Percentiles rank a stretch among this genome's conserved stretches.
These are phyloP conservation scores for Caradrina clavipalpis DNA, from an alignment of 2,888 invertebrate species.

Conservation along the genomic window DNA sequence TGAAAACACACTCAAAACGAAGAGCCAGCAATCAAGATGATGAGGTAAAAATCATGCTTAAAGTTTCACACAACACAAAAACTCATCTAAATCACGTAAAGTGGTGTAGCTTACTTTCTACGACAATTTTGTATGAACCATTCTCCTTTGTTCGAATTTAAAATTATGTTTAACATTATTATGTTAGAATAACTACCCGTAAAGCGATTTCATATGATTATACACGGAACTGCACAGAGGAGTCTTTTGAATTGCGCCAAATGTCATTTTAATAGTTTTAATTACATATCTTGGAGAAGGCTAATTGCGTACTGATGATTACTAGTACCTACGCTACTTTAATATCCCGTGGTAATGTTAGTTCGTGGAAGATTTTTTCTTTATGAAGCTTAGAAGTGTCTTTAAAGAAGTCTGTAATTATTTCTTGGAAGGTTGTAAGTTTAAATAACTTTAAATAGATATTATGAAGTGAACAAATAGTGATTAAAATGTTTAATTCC, in stretches of 20 bases:
- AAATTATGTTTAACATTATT: constrained; percentile 75
- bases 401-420: constrained; percentile 24
- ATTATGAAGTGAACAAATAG: background rate
- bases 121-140: constrained; percentile 64
- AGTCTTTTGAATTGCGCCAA: constrained; percentile 75
- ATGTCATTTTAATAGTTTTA: constrained; percentile 89
- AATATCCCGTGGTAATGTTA: constrained; percentile 52
- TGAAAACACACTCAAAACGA: constrained; percentile 48
- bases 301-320: constrained; percentile 76
- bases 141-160: constrained; percentile 68
- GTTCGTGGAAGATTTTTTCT: constrained; percentile 49
- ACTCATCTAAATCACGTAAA: constrained; percentile 54
- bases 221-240: constrained; percentile 70
- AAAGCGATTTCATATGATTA: constrained; percentile 77
- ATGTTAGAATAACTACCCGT: constrained; percentile 73
- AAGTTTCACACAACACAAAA: constrained; percentile 61
- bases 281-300: constrained; percentile 75
- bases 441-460: constrained; percentile 7
- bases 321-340: constrained; percentile 59
- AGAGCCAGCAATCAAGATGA: constrained; percentile 48
- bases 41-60: constrained; percentile 59
- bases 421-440: constrained; percentile 18
- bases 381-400: constrained; percentile 27
- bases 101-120: constrained; percentile 65
- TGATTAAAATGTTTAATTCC: background rate